Evolutionary conservation across 2,797 vertebrate species (phyloP).

Genomic region (Caiman crocodilus): DNA sequence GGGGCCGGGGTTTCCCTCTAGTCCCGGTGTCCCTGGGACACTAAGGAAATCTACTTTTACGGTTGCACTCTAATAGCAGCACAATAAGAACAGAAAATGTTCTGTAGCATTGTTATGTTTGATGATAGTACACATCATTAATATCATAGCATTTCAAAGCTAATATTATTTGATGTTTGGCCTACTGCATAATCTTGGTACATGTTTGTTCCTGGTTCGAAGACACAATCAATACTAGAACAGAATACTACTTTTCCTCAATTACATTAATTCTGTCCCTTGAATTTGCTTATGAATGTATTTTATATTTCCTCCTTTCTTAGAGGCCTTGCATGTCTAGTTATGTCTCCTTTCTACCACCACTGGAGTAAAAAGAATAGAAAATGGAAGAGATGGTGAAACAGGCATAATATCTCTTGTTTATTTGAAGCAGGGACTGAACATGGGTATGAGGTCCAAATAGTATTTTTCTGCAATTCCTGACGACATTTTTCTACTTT

Average conservation of each 20-base stretch:
- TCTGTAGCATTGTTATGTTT: neutral
- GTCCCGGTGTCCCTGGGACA: no score
- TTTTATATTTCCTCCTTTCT: neutral
- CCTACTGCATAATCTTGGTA: neutral
- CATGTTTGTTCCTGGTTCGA: neutral
- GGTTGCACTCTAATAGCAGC: neutral
- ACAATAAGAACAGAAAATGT: neutral
- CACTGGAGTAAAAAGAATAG: neutral
- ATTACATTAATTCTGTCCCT: neutral
- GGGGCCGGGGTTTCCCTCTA: no score
- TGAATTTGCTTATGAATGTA: neutral
- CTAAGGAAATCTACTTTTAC: neutral
- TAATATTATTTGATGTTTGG: neutral
- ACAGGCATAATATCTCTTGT: neutral
- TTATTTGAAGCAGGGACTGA: neutral
- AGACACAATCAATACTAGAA: neutral
- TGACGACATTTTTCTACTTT: neutral
- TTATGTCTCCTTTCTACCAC: conserved; percentile 8
- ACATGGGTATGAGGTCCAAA: neutral
- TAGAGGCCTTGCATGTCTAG: neutral
- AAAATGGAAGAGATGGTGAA: accelerated
- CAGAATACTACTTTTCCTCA: neutral
- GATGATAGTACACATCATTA: neutral
- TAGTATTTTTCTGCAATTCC: neutral
- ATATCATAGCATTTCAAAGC: neutral